Percentiles rank a stretch among this genome's conserved stretches.
These are phyloP conservation scores for Setipinna tenuifilis DNA, from an alignment of 2,797 vertebrate genomes.

Conservation along the genomic window DNA sequence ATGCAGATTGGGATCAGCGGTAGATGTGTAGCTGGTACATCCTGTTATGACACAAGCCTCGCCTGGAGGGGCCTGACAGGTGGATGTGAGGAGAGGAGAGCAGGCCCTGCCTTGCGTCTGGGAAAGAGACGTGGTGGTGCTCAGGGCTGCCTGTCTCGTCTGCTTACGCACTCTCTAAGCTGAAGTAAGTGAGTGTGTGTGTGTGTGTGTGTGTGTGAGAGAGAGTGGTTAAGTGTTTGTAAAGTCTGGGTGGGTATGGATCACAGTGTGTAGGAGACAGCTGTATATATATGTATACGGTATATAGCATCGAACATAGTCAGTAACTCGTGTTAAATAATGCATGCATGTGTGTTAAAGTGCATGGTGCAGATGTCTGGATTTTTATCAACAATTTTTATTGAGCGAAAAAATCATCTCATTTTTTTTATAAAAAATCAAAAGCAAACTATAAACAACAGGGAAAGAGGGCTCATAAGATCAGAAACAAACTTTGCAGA, in stretches of 20 bases:
- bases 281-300: background rate
- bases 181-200: background rate
- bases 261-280: background rate
- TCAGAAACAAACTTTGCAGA: no score
- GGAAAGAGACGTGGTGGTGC: background rate
- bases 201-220: background rate
- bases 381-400: no score
- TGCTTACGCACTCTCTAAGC: background rate
- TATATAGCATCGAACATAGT: background rate
- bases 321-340: background rate
- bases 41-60: background rate
- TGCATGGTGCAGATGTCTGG: conserved; percentile 39
- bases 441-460: no score
- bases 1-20: background rate
- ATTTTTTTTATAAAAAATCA: no score
- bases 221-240: background rate
- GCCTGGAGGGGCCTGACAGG: background rate
- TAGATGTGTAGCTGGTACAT: background rate
- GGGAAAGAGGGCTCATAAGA: no score
- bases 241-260: background rate
- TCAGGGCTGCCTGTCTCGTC: background rate
- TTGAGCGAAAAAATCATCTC: no score
- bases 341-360: background rate
- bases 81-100: background rate
- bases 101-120: background rate